Evolutionary conservation across 2,888 invertebrate species (phyloP).

Genomic region (Himalopsyche tibetana): DNA sequence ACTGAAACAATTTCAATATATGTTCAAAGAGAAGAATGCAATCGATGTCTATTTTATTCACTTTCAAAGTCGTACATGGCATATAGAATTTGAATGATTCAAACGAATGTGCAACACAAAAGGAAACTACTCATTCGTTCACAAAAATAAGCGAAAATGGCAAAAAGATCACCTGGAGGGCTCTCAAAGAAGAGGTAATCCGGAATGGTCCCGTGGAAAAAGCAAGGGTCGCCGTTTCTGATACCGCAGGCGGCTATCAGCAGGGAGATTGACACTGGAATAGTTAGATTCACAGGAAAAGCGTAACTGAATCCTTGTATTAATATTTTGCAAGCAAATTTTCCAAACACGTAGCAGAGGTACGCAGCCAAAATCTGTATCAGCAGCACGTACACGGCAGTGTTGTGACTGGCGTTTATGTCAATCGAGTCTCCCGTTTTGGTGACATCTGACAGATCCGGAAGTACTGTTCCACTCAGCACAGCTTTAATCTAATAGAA

Average conservation of each 20-base stretch:
- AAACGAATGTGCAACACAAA: not conserved
- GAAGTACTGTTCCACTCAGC: slow-evolving; percentile 79
- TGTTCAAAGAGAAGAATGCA: not conserved
- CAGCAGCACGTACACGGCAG: slow-evolving; percentile 85
- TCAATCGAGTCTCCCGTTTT: slow-evolving; percentile 86
- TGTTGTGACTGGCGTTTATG: slow-evolving; percentile 83
- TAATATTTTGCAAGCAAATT: slow-evolving; percentile 97
- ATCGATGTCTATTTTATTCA: not conserved
- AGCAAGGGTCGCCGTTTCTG: slow-evolving; percentile 90
- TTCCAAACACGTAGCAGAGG: slow-evolving; percentile 94
- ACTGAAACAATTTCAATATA: slow-evolving; percentile 70
- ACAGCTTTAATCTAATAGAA: slow-evolving; percentile 77
- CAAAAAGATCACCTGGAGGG: slow-evolving; percentile 77
- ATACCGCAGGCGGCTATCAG: slow-evolving; percentile 93
- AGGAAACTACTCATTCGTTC: too few relatives aligned
- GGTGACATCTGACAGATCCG: slow-evolving; percentile 86
- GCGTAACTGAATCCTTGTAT: slow-evolving; percentile 99
- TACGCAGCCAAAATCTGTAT: slow-evolving; percentile 91
- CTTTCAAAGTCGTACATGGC: not conserved
- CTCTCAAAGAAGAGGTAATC: slow-evolving; percentile 95
- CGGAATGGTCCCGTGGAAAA: slow-evolving; percentile 90
- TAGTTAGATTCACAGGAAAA: slow-evolving; percentile 94
- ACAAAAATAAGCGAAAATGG: too few relatives aligned
- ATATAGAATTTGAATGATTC: not conserved
- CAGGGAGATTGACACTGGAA: slow-evolving; percentile 91